phyloP scores from a whole-genome alignment of 1,140 invertebrate genomes.

The Hetaerina americana region DNA sequence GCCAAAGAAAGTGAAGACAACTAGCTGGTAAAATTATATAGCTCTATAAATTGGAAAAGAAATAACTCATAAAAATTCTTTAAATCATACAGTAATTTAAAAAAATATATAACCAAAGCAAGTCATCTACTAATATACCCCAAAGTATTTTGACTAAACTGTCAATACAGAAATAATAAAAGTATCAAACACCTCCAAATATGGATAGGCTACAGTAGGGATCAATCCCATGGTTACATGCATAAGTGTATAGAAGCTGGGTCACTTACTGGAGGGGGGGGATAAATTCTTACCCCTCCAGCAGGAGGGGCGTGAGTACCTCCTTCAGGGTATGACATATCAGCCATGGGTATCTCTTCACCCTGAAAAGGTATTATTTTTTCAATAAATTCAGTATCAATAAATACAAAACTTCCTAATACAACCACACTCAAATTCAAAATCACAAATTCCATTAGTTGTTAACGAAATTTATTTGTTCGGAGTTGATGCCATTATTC shows the following conservation, averaged over 20 bases:
- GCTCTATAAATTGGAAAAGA: no score
- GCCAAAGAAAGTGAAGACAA: neutral
- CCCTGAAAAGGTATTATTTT: no score
- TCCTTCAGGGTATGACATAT: conserved; percentile 53
- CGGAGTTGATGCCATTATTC: no score
- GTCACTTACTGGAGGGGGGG: conserved; percentile 42
- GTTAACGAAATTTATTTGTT: no score
- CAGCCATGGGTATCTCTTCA: conserved; percentile 59
- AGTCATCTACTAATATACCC: neutral
- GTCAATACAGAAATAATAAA: neutral
- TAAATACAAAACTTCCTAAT: no score
- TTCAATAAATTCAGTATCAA: no score
- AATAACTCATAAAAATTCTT: no score
- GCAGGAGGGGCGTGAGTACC: conserved; percentile 33
- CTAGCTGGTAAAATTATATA: neutral
- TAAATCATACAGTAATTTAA: neutral
- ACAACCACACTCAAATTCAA: no score
- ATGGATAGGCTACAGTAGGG: neutral
- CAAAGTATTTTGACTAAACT: no score
- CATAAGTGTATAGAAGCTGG: conserved; percentile 1
- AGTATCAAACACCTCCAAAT: neutral
- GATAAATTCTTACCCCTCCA: conserved; percentile 42
- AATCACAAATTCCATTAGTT: no score
- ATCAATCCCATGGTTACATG: neutral
- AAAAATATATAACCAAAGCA: neutral